These are phyloP conservation scores for Hypomecis atomaria DNA, from an alignment of 2,888 invertebrate genomes.

Conservation along the genomic window DNA sequence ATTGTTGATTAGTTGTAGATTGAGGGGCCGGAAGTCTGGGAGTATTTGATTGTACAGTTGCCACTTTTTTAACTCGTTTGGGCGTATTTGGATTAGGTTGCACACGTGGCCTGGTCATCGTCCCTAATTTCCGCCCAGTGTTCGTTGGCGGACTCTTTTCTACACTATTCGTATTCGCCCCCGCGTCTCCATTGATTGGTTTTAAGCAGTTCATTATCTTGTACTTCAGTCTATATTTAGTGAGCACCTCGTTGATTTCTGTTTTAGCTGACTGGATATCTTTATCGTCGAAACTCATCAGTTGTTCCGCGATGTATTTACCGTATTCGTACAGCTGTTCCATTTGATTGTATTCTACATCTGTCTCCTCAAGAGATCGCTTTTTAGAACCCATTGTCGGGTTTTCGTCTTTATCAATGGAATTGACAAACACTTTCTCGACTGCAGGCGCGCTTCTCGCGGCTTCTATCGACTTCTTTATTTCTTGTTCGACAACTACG, in stretches of 20 bases:
- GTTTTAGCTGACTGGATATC: slow-evolving; percentile 1
- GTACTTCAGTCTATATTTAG: slow-evolving; percentile 8
- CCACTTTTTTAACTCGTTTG: no score
- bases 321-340: slow-evolving; percentile 15
- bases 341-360: not conserved
- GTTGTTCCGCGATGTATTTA: slow-evolving; percentile 14
- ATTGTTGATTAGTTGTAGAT: no score
- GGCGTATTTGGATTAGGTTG: no score
- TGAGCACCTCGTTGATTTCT: slow-evolving; percentile 10
- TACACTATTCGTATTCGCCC: not conserved
- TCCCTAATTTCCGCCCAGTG: no score
- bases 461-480: not conserved
- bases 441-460: not conserved
- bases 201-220: slow-evolving; percentile 15
- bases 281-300: slow-evolving; percentile 6
- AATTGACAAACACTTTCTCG: not conserved
- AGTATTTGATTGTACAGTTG: no score
- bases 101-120: no score
- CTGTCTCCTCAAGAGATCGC: not conserved
- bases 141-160: no score
- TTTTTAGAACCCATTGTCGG: not conserved
- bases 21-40: no score
- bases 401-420: not conserved
- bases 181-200: not conserved
- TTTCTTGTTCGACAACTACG: not conserved